phyloP scores from a whole-genome alignment of 2,797 vertebrate species.

The Miichthys miiuy region DNA sequence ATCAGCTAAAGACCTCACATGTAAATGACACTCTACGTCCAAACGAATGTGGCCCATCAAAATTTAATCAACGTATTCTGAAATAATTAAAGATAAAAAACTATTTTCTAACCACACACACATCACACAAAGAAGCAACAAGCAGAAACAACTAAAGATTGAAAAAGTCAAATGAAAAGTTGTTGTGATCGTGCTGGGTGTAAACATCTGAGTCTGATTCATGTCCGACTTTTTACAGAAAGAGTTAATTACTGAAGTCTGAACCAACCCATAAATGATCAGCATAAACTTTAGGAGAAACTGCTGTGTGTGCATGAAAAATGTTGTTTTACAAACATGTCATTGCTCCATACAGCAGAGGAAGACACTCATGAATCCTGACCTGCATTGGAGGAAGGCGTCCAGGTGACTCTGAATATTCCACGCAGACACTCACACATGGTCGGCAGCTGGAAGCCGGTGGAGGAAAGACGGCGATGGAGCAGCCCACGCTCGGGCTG shows the following conservation, averaged over 20 bases:
- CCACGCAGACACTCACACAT: slow-evolving; percentile 89
- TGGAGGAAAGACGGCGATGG: slow-evolving; percentile 50
- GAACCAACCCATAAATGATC: neutral
- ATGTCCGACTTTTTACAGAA: neutral
- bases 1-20: neutral
- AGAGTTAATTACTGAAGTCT: neutral
- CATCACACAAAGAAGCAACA: neutral
- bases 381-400: slow-evolving; percentile 85
- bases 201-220: neutral
- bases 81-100: neutral
- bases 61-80: neutral
- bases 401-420: slow-evolving; percentile 88
- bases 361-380: slow-evolving; percentile 54
- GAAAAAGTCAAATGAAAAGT: neutral
- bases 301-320: neutral
- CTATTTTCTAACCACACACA: neutral
- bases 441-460: slow-evolving; percentile 65
- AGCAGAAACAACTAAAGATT: neutral
- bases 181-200: neutral
- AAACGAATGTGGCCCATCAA: neutral
- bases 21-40: neutral
- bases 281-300: neutral
- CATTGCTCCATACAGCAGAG: neutral
- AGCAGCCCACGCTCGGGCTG: slow-evolving; percentile 57
- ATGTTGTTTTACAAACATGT: neutral